A percentile compares a stretch with the other conserved stretches of the same genome.
These are phyloP conservation scores for Agapornis roseicollis DNA, from an alignment of 2,113 vertebrate genomes.

Conservation along the genomic window DNA sequence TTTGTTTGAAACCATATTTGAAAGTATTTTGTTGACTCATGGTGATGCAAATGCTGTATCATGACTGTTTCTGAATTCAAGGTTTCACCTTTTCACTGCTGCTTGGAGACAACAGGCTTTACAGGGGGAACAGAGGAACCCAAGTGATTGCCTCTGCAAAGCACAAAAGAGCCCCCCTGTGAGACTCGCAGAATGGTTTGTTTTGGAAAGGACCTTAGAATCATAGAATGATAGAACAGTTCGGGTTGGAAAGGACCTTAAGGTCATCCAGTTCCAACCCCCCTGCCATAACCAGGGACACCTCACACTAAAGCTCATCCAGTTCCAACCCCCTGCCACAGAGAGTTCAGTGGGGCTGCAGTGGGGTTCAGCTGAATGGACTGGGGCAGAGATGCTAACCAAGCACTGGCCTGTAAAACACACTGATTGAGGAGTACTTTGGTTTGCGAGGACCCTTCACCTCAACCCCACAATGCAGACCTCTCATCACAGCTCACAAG, in stretches of 20 bases:
- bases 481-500: background rate
- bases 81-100: background rate
- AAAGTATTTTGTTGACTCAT: background rate
- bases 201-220: background rate
- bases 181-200: background rate
- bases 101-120: background rate
- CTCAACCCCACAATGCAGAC: background rate
- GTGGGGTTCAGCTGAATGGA: background rate
- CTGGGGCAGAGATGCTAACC: background rate
- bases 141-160: background rate
- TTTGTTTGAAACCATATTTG: background rate
- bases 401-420: background rate
- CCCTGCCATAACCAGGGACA: no score
- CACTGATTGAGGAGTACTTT: rapidly evolving
- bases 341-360: background rate
- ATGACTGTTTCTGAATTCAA: background rate
- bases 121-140: background rate
- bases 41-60: background rate
- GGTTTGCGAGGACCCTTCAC: background rate
- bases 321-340: background rate
- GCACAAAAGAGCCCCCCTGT: background rate
- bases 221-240: no score
- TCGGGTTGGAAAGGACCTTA: no score
- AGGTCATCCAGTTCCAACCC: no score
- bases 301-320: background rate